Evolutionary conservation across 2,888 invertebrate genomes (phyloP).

Genomic region (Lottia scabra): DNA sequence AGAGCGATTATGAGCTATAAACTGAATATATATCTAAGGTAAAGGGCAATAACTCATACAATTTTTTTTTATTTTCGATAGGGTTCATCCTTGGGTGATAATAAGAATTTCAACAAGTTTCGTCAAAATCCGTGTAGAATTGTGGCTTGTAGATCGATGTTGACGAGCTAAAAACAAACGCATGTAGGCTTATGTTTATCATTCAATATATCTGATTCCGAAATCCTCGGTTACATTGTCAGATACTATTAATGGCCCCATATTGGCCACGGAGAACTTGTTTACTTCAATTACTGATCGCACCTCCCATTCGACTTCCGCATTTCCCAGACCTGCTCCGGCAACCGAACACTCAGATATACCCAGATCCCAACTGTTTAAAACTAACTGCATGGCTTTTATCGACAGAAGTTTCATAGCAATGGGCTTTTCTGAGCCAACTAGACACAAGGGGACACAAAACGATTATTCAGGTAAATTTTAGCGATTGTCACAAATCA

Average conservation of each 20-base stretch:
- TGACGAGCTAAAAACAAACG: constrained; percentile 17
- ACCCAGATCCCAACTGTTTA: constrained; percentile 23
- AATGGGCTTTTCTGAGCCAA: constrained; percentile 26
- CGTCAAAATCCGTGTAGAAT: too few relatives aligned
- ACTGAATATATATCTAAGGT: too few relatives aligned
- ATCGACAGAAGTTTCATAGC: constrained; percentile 25
- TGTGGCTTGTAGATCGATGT: too few relatives aligned
- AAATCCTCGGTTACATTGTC: constrained; percentile 9
- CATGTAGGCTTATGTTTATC: constrained; percentile 21
- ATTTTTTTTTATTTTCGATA: too few relatives aligned
- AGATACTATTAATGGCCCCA: neutral
- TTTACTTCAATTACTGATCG: constrained; percentile 20
- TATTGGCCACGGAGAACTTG: constrained; percentile 17
- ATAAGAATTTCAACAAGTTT: too few relatives aligned
- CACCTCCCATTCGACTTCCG: constrained; percentile 22
- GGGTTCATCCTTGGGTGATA: too few relatives aligned
- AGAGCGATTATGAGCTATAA: too few relatives aligned
- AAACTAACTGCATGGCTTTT: constrained; percentile 33
- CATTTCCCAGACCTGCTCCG: constrained; percentile 21
- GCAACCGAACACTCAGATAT: constrained; percentile 22
- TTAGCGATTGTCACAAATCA: neutral
- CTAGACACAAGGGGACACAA: too few relatives aligned
- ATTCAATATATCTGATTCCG: constrained; percentile 7
- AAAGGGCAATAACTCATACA: too few relatives aligned
- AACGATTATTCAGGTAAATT: too few relatives aligned